phyloP scores from a whole-genome alignment of 2,888 invertebrate species.

The Watsonalla binaria region DNA sequence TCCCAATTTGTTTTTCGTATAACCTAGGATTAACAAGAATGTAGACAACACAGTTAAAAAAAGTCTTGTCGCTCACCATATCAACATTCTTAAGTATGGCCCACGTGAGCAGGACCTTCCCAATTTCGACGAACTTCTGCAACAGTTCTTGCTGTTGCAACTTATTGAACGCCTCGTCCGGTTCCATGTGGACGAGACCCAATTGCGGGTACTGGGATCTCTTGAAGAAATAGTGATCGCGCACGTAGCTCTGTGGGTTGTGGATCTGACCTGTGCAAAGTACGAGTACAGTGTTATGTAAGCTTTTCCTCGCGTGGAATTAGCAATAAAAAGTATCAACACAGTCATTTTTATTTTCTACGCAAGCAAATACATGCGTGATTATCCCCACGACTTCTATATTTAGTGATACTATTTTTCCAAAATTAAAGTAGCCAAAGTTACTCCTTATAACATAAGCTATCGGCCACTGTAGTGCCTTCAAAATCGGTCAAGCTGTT shows the following conservation, averaged over 20 bases:
- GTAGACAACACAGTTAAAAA: background rate
- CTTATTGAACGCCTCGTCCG: conserved; percentile 92
- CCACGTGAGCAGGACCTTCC: conserved; percentile 95
- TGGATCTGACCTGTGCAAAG: conserved; percentile 91
- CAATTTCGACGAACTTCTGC: conserved; percentile 97
- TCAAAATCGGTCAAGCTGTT: too few relatives aligned
- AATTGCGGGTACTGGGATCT: conserved; percentile 98
- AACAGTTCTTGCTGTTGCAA: conserved; percentile 93
- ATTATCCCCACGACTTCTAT: too few relatives aligned
- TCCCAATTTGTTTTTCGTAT: too few relatives aligned
- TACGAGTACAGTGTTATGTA: background rate
- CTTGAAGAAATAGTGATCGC: conserved; percentile 97
- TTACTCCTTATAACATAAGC: too few relatives aligned
- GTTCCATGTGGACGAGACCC: conserved; percentile 94
- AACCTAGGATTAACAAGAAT: background rate
- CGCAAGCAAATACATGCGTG: too few relatives aligned
- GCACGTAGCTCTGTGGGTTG: conserved; percentile 95
- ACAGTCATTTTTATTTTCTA: too few relatives aligned
- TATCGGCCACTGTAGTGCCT: too few relatives aligned
- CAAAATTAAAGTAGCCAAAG: too few relatives aligned
- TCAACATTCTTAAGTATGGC: conserved; percentile 95
- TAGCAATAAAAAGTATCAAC: too few relatives aligned
- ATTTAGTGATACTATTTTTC: too few relatives aligned
- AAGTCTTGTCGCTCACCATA: conserved; percentile 78
- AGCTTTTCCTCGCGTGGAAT: too few relatives aligned